Base-by-base conservation (phyloP, 2,113 vertebrate genomes). In the Sciurus niger region DNA sequence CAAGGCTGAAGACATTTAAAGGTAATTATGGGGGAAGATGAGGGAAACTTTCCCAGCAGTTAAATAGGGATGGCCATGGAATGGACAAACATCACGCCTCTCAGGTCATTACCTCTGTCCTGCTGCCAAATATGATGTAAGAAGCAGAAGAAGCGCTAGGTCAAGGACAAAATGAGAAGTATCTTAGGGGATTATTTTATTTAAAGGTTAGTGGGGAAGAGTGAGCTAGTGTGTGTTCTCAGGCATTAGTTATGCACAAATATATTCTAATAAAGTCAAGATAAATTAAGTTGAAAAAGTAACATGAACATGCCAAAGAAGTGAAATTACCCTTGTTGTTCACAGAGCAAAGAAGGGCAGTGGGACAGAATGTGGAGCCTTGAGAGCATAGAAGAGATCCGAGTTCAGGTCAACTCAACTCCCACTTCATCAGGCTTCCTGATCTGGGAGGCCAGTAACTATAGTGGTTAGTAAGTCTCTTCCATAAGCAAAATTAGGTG, bases 11-110 rank as follows among this genome's bases (percentile, higher is more conserved):
- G 79, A 70, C 28, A 67, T 97, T 97, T 96, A 72, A 84, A 93
- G 86, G 82, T 93, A 97, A 98, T 94, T 94, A 96, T 20, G 82
- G 80, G 60, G 95, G 87, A 92, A 76, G 79, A 95, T 24, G 55
- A 93, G 87, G 37, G 67, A 96, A 79, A 86, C 48, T 82, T 95
- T 79, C 70, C 92, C 83, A 93, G 93, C 53, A 96, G 78, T 91
- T 95, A 82, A 94, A 91, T 1, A 84, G 70, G 86, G 85, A 83
- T n/a, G 74, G 84, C 90, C 24, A 70, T 28, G 83, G 89, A 65
- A 70, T 43, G 43, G 86, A 92, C 84, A 89, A 95, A 96, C 87
- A 92, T 70, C 92, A 79, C 1, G 6, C 83, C 74, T 92, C 37
- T 0, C n/a, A 58, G 86, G 86, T 89, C 90, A 89, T 60, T 46